These are phyloP conservation scores for Anabas testudineus DNA, from an alignment of 2,797 vertebrate species.

Conservation along the genomic window DNA sequence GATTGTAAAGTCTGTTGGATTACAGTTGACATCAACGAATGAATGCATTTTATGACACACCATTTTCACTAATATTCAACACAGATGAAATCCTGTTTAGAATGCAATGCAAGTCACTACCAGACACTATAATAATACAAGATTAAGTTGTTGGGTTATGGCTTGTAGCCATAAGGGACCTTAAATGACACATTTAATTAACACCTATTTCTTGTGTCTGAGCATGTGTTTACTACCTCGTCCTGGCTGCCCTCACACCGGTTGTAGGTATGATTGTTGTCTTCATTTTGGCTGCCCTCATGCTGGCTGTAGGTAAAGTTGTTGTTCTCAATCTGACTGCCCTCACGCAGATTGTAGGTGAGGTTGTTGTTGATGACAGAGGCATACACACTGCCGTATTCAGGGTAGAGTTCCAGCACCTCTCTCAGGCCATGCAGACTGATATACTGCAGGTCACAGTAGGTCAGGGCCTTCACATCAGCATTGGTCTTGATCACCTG, in stretches of 20 bases:
- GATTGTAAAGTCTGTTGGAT: not conserved
- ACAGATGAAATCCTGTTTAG: too few relatives aligned
- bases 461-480: slow-evolving; percentile 96
- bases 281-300: slow-evolving; percentile 89
- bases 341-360: slow-evolving; percentile 96
- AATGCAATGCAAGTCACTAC: not conserved
- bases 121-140: not conserved
- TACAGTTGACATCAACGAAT: not conserved
- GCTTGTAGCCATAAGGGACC: too few relatives aligned
- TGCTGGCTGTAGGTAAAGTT: not conserved
- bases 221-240: slow-evolving; percentile 82
- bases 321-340: slow-evolving; percentile 89
- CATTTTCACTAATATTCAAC: not conserved
- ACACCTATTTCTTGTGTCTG: not conserved
- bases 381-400: slow-evolving; percentile 90
- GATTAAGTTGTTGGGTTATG: not conserved
- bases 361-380: slow-evolving; percentile 92
- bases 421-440: slow-evolving; percentile 90
- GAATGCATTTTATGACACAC: too few relatives aligned
- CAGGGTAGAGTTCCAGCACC: slow-evolving; percentile 94
- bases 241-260: slow-evolving; percentile 42
- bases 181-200: not conserved
- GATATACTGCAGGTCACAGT: slow-evolving; percentile 96
- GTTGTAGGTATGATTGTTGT: too few relatives aligned
- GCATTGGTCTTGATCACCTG: slow-evolving; percentile 96